These are phyloP conservation scores for Agrochola lychnidis DNA, from an alignment of 2,888 invertebrate genomes.

Conservation along the genomic window DNA sequence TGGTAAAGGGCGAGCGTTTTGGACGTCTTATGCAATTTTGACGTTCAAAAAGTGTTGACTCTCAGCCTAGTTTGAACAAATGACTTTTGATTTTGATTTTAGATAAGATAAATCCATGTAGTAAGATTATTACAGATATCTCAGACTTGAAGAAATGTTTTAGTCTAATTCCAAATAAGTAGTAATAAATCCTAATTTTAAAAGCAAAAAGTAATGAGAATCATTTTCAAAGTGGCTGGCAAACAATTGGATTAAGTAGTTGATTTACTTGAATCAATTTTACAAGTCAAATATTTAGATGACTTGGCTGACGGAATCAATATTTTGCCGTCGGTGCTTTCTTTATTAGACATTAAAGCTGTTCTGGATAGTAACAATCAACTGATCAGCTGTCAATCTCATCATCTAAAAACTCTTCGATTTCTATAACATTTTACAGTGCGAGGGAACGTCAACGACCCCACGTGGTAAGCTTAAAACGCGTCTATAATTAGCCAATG, in stretches of 20 bases:
- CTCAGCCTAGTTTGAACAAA: too few species aligned
- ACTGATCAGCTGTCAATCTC: slow-evolving; percentile 17
- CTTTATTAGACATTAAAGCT: neutral
- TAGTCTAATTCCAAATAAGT: neutral
- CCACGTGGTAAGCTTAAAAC: slow-evolving; percentile 85
- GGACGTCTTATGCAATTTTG: too few species aligned
- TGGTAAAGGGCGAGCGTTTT: too few species aligned
- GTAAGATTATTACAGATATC: neutral
- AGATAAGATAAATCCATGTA: too few species aligned
- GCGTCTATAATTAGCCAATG: slow-evolving; percentile 84
- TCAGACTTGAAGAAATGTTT: neutral
- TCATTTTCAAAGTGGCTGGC: neutral
- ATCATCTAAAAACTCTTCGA: slow-evolving; percentile 54
- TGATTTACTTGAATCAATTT: neutral
- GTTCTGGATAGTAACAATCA: slow-evolving; percentile 2
- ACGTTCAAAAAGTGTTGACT: too few species aligned
- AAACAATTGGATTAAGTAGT: neutral
- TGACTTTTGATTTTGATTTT: too few species aligned
- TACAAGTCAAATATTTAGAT: neutral
- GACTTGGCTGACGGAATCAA: neutral
- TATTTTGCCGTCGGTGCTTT: neutral
- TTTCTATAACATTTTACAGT: slow-evolving; percentile 62
- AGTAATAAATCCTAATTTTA: neutral
- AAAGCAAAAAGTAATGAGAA: neutral
- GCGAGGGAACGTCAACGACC: slow-evolving; percentile 83